Conservation (phyloP, 2,113 vertebrate genomes). For the Mesitornis unicolor region DNA sequence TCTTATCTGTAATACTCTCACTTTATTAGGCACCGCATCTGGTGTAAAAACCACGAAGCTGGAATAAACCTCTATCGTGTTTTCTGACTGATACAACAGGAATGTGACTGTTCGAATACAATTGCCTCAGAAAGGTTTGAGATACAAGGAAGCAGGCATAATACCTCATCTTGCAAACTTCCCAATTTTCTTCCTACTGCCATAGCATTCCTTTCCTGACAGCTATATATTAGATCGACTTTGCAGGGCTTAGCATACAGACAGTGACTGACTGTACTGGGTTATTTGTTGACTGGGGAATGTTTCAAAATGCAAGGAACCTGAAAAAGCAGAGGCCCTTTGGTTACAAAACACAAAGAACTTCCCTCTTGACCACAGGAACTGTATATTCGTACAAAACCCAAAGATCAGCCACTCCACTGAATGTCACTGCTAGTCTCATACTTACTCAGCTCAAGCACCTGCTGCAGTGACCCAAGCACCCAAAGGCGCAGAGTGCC, state of each 20-base stretch:
- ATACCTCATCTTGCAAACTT: not conserved
- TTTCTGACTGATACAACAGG: not conserved
- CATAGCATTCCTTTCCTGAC: not conserved
- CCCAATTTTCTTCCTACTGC: not conserved
- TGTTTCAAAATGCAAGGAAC: rapidly evolving
- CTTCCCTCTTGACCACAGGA: not conserved
- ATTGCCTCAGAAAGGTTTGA: not conserved
- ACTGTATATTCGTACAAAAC: not conserved
- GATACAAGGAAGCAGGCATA: not conserved
- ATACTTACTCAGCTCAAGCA: not conserved
- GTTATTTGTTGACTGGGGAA: not conserved
- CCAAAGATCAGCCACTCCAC: not conserved
- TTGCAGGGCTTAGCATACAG: not conserved
- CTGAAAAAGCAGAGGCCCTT: not conserved
- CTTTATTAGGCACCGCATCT: not conserved
- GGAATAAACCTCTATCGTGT: not conserved
- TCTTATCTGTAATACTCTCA: not conserved
- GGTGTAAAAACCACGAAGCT: not conserved
- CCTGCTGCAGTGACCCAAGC: not conserved
- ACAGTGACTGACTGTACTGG: not conserved
- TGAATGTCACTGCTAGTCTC: not conserved
- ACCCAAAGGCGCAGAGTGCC: not conserved
- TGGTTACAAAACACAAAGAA: not conserved
- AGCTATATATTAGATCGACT: not conserved
- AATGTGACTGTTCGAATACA: not conserved